phyloP scores from a whole-genome alignment of 2,888 invertebrate genomes.

The Dorcus parallelipipedus region DNA sequence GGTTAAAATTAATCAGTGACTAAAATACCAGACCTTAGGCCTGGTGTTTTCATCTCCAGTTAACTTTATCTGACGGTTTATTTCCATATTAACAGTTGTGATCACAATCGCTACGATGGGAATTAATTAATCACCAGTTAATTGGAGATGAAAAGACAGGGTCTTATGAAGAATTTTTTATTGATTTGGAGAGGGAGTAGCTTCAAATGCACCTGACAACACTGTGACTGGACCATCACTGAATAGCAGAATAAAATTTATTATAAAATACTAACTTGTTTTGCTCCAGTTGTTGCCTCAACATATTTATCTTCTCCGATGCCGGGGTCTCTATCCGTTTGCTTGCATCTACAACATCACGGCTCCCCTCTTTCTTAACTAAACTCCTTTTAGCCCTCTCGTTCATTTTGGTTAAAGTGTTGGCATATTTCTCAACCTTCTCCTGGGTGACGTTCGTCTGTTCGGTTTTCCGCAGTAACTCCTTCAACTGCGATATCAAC shows the following conservation, averaged over 20 bases:
- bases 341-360: conserved; percentile 17
- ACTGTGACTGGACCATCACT: neutral
- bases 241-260: neutral
- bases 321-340: conserved; percentile 44
- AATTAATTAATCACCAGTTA: too few relatives aligned
- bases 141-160: too few relatives aligned
- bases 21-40: too few relatives aligned
- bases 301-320: conserved; percentile 53
- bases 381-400: conserved; percentile 40
- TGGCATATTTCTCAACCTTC: conserved; percentile 48
- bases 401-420: conserved; percentile 44
- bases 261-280: conserved; percentile 45
- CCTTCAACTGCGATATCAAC: conserved; percentile 47
- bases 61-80: too few relatives aligned
- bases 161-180: too few relatives aligned
- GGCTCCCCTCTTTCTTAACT: conserved; percentile 29
- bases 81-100: too few relatives aligned
- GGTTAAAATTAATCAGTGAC: too few relatives aligned
- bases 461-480: conserved; percentile 47
- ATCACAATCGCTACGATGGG: too few relatives aligned
- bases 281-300: conserved; percentile 55
- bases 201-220: neutral
- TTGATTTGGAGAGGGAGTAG: neutral
- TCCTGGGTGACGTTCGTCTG: conserved; percentile 44
- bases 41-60: too few relatives aligned